Evolutionary conservation across 30 jellyfish, hydroid and myxozoan genomes (phyloP), one percentile per base, ranked within the genome.

Genomic region (Phacellophora camtschatica): DNA sequence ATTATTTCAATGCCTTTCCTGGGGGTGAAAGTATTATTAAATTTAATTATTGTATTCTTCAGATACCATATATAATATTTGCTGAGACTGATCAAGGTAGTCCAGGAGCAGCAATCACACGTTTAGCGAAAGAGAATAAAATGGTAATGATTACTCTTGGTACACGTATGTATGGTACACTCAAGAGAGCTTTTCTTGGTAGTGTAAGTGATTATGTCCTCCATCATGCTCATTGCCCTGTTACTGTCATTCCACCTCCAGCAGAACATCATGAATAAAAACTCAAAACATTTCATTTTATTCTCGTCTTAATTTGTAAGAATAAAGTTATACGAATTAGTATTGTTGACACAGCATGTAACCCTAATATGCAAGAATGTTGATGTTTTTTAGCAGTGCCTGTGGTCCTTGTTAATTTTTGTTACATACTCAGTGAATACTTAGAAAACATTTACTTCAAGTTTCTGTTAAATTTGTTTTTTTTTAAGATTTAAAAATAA

Each of bases 81-180:
- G 96, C 96, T 22, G 96, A 87, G 65, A 71, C 96, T 3, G 96
- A 87, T 59, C 96, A 87, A 68, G 96, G 96, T n/a, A 87, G 96
- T 50, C 96, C 96, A 0, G 96, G 96, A 5, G 92, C 82, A 33
- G 77, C 70, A 53, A 76, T 87, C 50, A 10, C 87, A 13, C 33
- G 86, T n/a, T 35, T 87, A 27, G 92, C 88, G 24, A 77, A 76
- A 36, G 92, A 77, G 25, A 76, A 87, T 64, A 57, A 70, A 25
- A 58, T 87, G 25, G 41, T 48, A 41, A 87, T 87, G 96, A 53
- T 87, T 4, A 49, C 68, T 22, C 16, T 87, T 71, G 96, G 96
- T 10, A 71, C 90, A 12, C 91, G 96, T 37, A 92, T 82, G 2
- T 76, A 63, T 67, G 92, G 96, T 13, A 54, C 92, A 16, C 48